phyloP scores from a whole-genome alignment of 2,888 invertebrate genomes.

The Thelaira solivaga region DNA sequence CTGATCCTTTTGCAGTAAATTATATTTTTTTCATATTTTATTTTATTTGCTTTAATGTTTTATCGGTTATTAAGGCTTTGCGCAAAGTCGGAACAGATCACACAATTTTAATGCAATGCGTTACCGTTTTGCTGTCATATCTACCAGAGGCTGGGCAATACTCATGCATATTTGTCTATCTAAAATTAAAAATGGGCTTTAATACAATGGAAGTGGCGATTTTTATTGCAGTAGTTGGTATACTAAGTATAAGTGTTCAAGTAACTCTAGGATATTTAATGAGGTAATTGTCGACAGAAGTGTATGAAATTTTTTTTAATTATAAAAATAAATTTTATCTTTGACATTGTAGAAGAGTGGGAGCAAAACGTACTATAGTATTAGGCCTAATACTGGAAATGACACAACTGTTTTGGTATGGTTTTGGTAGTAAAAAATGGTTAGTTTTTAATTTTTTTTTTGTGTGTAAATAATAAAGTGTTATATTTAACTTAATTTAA shows the following conservation, averaged over 20 bases:
- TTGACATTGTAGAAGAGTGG: constrained; percentile 79
- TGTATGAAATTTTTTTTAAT: neutral
- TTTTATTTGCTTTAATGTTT: neutral
- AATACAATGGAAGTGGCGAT: constrained; percentile 96
- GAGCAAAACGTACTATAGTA: constrained; percentile 98
- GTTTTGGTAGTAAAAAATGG: constrained; percentile 97
- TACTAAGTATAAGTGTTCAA: constrained; percentile 96
- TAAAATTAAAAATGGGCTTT: constrained; percentile 98
- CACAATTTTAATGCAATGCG: constrained; percentile 96
- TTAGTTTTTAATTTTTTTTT: no score
- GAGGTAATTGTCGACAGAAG: constrained; percentile 78
- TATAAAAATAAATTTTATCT: neutral
- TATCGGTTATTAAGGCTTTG: constrained; percentile 80
- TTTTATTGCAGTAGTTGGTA: constrained; percentile 97
- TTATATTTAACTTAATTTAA: no score
- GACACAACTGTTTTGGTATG: constrained; percentile 98
- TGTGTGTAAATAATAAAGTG: no score
- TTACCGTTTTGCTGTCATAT: constrained; percentile 98
- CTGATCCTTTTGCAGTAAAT: constrained; percentile 94
- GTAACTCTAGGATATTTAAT: constrained; percentile 90
- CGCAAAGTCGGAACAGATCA: constrained; percentile 95
- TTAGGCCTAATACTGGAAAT: constrained; percentile 97
- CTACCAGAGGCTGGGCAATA: constrained; percentile 99
- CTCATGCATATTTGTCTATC: constrained; percentile 99
- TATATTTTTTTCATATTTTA: neutral